Conservation (phyloP, 2,888 invertebrate genomes). For the Drosophila neotestacea region DNA sequence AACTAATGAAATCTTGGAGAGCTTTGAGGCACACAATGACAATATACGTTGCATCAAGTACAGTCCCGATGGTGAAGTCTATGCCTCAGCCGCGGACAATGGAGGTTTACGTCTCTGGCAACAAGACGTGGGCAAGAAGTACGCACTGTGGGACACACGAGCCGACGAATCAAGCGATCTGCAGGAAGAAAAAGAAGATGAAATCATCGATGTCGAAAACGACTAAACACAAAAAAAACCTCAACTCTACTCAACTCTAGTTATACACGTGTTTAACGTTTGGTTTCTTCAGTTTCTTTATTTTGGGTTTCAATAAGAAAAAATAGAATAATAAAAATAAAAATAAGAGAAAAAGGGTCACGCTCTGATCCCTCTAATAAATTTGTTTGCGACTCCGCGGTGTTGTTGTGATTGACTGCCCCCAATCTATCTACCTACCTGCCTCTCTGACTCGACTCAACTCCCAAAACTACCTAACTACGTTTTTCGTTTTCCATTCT, state of each 20-base stretch:
- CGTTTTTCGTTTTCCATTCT: slow-evolving; percentile 29
- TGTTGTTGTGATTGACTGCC: slow-evolving; percentile 72
- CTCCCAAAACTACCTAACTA: slow-evolving; percentile 43
- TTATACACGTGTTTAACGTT: slow-evolving; percentile 41
- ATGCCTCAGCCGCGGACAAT: slow-evolving; percentile 97
- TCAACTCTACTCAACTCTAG: slow-evolving; percentile 35
- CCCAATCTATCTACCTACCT: slow-evolving; percentile 62
- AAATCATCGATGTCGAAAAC: neutral
- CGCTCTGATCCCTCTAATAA: slow-evolving; percentile 63
- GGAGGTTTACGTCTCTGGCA: slow-evolving; percentile 98
- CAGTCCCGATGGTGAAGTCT: slow-evolving; percentile 97
- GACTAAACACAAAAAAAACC: neutral
- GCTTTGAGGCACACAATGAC: slow-evolving; percentile 97
- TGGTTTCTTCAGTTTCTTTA: slow-evolving; percentile 24
- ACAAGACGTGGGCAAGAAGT: slow-evolving; percentile 95
- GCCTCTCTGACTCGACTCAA: slow-evolving; percentile 28
- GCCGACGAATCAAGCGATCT: neutral
- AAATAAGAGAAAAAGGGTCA: slow-evolving; percentile 60
- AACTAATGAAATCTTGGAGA: slow-evolving; percentile 94
- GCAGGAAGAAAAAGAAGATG: neutral
- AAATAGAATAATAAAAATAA: slow-evolving; percentile 35
- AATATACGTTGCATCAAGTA: slow-evolving; percentile 96
- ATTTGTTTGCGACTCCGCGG: slow-evolving; percentile 59
- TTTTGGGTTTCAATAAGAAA: slow-evolving; percentile 27
- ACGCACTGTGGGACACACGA: slow-evolving; percentile 93